phyloP scores from a whole-genome alignment of 2,888 invertebrate species.

The Oxytorus armatus region DNA sequence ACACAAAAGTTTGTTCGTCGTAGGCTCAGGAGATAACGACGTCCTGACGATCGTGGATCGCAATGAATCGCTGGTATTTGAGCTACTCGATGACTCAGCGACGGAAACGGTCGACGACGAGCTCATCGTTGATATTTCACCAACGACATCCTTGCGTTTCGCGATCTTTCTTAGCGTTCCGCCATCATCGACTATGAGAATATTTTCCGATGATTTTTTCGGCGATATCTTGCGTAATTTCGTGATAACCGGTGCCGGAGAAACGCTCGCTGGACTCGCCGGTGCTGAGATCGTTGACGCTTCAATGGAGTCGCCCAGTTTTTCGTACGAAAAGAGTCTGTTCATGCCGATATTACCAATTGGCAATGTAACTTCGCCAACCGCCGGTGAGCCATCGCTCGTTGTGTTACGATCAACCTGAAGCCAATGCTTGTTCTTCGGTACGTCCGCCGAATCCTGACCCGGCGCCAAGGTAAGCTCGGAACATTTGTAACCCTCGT shows the following conservation, averaged over 20 bases:
- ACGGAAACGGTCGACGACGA: slow-evolving; percentile 2
- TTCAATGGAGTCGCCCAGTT: slow-evolving; percentile 40
- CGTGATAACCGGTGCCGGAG: slow-evolving; percentile 42
- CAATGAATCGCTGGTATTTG: slow-evolving; percentile 9
- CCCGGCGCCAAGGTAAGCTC: slow-evolving; percentile 49
- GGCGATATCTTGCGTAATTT: slow-evolving; percentile 48
- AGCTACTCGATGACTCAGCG: not conserved
- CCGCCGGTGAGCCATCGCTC: slow-evolving; percentile 28
- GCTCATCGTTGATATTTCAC: slow-evolving; percentile 15
- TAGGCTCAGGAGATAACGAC: slow-evolving; percentile 39
- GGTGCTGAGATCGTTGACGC: not conserved
- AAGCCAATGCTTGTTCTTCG: slow-evolving; percentile 53
- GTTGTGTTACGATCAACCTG: slow-evolving; percentile 53
- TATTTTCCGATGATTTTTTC: slow-evolving; percentile 44
- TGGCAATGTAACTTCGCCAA: slow-evolving; percentile 57
- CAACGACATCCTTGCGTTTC: slow-evolving; percentile 29
- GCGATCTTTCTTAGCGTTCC: slow-evolving; percentile 18
- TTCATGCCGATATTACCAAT: slow-evolving; percentile 56
- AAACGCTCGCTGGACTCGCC: not conserved
- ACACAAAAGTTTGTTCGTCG: slow-evolving; percentile 57
- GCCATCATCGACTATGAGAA: slow-evolving; percentile 50
- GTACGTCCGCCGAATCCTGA: slow-evolving; percentile 31
- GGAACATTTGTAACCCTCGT: slow-evolving; percentile 70
- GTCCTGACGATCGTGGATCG: slow-evolving; percentile 52
- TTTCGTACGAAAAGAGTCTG: slow-evolving; percentile 49